A percentile compares a stretch with the other conserved stretches of the same genome.
Conservation (phyloP, 2,113 vertebrate genomes). For the Eulemur macaco region DNA sequence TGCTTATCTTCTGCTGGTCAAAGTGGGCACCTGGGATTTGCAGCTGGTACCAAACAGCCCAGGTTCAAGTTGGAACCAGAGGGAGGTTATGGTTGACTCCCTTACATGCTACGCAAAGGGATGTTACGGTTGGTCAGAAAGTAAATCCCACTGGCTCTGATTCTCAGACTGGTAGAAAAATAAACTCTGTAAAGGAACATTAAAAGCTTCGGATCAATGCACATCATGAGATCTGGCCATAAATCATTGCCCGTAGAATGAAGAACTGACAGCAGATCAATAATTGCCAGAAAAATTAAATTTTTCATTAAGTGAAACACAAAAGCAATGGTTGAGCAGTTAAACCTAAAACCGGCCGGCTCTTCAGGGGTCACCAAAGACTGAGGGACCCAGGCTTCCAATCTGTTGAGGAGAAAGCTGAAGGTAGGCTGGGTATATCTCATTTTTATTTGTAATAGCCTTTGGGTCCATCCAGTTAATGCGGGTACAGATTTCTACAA, state of each 20-base stretch:
- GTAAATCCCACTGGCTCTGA: neutral
- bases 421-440: neutral
- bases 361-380: neutral
- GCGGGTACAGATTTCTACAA: neutral
- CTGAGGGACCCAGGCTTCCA: neutral
- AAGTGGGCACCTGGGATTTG: neutral
- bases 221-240: constrained; percentile 20
- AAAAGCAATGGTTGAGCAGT: constrained; percentile 35
- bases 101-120: neutral
- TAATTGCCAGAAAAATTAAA: constrained; percentile 66
- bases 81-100: neutral
- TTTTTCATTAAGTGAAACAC: constrained; percentile 58
- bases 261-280: constrained; percentile 58
- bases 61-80: neutral
- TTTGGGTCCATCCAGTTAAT: neutral
- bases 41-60: neutral
- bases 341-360: neutral
- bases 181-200: neutral
- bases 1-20: neutral
- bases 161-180: constrained; percentile 9
- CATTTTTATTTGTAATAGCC: neutral
- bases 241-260: constrained; percentile 44
- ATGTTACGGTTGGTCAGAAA: neutral
- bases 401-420: neutral
- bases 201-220: constrained; percentile 54